Evolutionary conservation across 2,888 invertebrate genomes (phyloP).

Genomic region (Aproaerema taeniolella): DNA sequence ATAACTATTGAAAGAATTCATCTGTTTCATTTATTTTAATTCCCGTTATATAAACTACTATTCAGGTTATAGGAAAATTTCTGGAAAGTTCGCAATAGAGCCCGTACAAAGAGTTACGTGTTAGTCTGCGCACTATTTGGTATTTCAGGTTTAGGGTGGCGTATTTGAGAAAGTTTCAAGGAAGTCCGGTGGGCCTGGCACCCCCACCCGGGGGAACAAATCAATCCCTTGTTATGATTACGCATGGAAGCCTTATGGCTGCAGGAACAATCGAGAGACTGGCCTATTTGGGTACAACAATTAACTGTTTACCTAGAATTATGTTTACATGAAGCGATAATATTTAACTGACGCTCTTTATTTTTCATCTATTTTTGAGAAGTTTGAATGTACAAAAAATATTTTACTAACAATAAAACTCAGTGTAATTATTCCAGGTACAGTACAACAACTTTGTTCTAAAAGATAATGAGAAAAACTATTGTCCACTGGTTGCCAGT

Average conservation of each 20-base stretch:
- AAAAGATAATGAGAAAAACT: too few relatives aligned
- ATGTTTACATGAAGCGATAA: too few relatives aligned
- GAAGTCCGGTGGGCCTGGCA: conserved; percentile 39
- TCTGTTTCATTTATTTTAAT: too few relatives aligned
- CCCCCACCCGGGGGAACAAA: conserved; percentile 32
- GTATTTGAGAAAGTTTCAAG: conserved; percentile 36
- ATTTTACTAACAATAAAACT: too few relatives aligned
- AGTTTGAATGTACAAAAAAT: too few relatives aligned
- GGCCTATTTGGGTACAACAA: conserved; percentile 34
- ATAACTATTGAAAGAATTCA: too few relatives aligned
- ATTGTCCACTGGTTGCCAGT: too few relatives aligned
- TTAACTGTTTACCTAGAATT: too few relatives aligned
- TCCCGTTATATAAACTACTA: not conserved
- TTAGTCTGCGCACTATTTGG: conserved; percentile 3
- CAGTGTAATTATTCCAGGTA: too few relatives aligned
- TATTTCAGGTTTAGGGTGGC: conserved; percentile 11
- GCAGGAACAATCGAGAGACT: conserved; percentile 31
- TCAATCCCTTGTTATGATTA: conserved; percentile 28
- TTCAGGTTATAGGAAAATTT: not conserved
- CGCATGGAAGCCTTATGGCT: conserved; percentile 36
- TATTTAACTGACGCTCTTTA: too few relatives aligned
- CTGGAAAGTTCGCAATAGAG: not conserved
- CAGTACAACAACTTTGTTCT: too few relatives aligned
- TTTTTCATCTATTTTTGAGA: too few relatives aligned
- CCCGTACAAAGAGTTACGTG: conserved; percentile 21